Conservation (phyloP, 2,113 vertebrate genomes). For the Gobio gobio region DNA sequence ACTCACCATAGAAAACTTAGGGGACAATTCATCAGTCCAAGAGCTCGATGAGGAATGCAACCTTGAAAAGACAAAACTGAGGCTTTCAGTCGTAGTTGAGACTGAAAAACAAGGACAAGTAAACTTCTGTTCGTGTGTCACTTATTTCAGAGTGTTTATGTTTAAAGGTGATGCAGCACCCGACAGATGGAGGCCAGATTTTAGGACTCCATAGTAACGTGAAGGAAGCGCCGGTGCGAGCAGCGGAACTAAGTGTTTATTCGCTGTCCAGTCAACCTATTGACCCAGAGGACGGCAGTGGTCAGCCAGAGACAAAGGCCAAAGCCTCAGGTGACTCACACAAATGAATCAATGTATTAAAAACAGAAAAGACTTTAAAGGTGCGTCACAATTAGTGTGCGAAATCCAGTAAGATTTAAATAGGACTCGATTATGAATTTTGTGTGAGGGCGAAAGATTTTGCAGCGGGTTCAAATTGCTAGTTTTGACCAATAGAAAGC, state of each 20-base stretch:
- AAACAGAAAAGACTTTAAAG: background rate
- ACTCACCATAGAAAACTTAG: background rate
- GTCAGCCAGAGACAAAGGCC: conserved; percentile 56
- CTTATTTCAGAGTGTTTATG: conserved; percentile 25
- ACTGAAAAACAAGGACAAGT: background rate
- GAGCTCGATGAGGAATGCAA: background rate
- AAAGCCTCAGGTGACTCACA: conserved; percentile 65
- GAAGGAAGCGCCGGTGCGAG: conserved; percentile 66
- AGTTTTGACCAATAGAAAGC: too few species aligned
- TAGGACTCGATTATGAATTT: background rate
- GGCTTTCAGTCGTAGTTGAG: background rate
- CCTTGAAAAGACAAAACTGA: background rate
- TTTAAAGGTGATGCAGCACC: conserved; percentile 68
- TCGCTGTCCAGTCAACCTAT: conserved; percentile 69
- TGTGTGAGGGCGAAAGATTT: too few species aligned
- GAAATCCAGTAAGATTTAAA: background rate
- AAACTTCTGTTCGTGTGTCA: background rate
- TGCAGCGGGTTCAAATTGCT: too few species aligned
- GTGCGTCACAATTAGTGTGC: background rate
- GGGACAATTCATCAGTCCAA: background rate
- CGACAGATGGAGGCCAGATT: conserved; percentile 66
- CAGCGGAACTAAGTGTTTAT: conserved; percentile 66
- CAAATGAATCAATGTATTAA: background rate
- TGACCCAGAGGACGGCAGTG: conserved; percentile 61
- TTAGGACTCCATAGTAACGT: conserved; percentile 69